Conservation (phyloP, 2,113 vertebrate genomes). For the Clarias macrocephalus region DNA sequence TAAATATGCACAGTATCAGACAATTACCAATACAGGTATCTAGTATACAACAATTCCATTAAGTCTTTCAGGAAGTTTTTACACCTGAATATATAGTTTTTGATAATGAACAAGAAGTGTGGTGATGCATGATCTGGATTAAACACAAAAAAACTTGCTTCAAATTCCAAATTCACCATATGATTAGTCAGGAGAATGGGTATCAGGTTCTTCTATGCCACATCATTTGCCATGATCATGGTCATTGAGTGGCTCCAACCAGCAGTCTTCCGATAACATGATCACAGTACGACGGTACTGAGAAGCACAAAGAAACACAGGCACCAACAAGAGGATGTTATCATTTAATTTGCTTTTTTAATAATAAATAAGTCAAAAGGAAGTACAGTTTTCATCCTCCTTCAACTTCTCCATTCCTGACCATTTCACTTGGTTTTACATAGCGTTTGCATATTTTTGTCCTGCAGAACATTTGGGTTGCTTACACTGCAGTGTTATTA, state of each 20-base stretch:
- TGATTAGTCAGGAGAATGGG: background rate
- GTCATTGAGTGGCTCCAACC: background rate
- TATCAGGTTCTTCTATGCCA: background rate
- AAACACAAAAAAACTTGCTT: background rate
- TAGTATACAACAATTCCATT: background rate
- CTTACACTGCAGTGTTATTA: background rate
- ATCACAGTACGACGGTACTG: too few relatives aligned
- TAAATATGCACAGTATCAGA: background rate
- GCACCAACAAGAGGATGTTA: too few relatives aligned
- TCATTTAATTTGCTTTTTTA: too few relatives aligned
- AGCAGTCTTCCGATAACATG: background rate
- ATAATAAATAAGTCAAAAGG: too few relatives aligned
- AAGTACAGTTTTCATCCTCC: too few relatives aligned
- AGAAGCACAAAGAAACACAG: too few relatives aligned
- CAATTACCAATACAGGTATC: background rate
- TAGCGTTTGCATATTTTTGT: background rate
- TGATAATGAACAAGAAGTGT: background rate
- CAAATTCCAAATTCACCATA: background rate
- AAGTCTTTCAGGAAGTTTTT: background rate
- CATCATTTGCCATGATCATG: background rate
- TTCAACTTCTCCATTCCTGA: background rate
- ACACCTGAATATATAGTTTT: background rate
- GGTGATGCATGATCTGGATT: background rate
- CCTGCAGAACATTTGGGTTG: background rate
- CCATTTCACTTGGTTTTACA: background rate